Evolutionary conservation across 2,113 vertebrate genomes (phyloP).

Genomic region (Nematolebias whitei): DNA sequence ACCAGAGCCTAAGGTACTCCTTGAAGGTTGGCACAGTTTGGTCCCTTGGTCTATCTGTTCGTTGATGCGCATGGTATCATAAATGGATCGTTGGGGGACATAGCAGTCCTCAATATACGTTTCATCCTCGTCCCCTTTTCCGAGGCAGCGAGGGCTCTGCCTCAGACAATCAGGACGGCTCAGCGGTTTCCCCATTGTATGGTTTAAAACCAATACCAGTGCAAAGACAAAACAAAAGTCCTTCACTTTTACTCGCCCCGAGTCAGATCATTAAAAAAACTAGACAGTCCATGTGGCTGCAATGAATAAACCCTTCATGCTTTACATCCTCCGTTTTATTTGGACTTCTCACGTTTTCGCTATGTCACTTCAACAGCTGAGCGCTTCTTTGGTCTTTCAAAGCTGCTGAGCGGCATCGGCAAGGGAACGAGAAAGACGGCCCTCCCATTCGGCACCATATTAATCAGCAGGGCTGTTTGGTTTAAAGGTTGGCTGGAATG

Average conservation of each 20-base stretch:
- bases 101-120: slow-evolving; percentile 99
- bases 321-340: slow-evolving; percentile 56
- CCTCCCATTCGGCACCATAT: slow-evolving; percentile 72
- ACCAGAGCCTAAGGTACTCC: slow-evolving; percentile 88
- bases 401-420: slow-evolving; percentile 59
- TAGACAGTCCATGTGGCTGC: slow-evolving; percentile 53
- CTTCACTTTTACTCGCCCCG: slow-evolving; percentile 33
- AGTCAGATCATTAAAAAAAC: slow-evolving; percentile 42
- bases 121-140: slow-evolving; percentile 96
- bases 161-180: slow-evolving; percentile 98
- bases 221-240: slow-evolving; percentile 25
- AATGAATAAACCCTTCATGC: slow-evolving; percentile 34
- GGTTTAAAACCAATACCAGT: slow-evolving; percentile 28
- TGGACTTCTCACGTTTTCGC: slow-evolving; percentile 2
- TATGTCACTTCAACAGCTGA: slow-evolving; percentile 71
- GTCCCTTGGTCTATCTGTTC: slow-evolving; percentile 98
- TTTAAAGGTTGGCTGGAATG: slow-evolving; percentile 56
- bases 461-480: slow-evolving; percentile 73
- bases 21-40: slow-evolving; percentile 92
- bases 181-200: slow-evolving; percentile 94
- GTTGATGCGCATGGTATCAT: slow-evolving; percentile 99
- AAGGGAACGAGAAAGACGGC: slow-evolving; percentile 51
- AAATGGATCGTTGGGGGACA: slow-evolving; percentile 98
- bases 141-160: slow-evolving; percentile 93
- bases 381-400: slow-evolving; percentile 57